phyloP scores from a whole-genome alignment of 2,888 invertebrate genomes.

The Drosophila barbarae region DNA sequence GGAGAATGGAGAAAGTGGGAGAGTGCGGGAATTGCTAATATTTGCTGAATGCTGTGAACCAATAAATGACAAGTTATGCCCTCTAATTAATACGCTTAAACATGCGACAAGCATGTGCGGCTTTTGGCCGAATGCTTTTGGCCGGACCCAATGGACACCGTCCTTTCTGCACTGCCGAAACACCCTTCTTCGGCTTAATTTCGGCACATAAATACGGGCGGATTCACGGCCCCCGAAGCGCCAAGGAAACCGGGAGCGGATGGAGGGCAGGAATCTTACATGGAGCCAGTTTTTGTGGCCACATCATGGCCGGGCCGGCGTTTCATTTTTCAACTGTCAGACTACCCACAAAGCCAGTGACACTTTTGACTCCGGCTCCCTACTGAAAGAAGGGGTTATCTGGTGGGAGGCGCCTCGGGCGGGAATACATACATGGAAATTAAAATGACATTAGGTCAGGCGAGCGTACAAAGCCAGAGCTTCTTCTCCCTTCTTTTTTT shows the following conservation, averaged over 20 bases:
- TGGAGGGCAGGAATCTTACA: slow-evolving; percentile 13
- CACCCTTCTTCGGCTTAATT: slow-evolving; percentile 36
- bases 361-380: slow-evolving; percentile 26
- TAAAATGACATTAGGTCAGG: slow-evolving; percentile 64
- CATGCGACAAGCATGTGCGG: slow-evolving; percentile 59
- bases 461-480: slow-evolving; percentile 50
- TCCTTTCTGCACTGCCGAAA: not conserved
- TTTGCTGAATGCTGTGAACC: slow-evolving; percentile 50
- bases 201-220: slow-evolving; percentile 42
- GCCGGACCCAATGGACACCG: slow-evolving; percentile 2
- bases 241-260: slow-evolving; percentile 14
- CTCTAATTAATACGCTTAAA: slow-evolving; percentile 64
- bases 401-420: slow-evolving; percentile 28
- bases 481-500: slow-evolving; percentile 20
- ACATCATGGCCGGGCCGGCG: slow-evolving; percentile 36
- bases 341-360: slow-evolving; percentile 40
- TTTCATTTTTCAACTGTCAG: slow-evolving; percentile 50
- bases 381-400: slow-evolving; percentile 29
- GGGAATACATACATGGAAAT: slow-evolving; percentile 53
- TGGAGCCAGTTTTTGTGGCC: slow-evolving; percentile 44
- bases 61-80: slow-evolving; percentile 69
- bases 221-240: slow-evolving; percentile 10
- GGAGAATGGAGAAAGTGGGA: slow-evolving; percentile 25
- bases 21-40: slow-evolving; percentile 33
- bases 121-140: slow-evolving; percentile 14